These are phyloP conservation scores for Pycnonotus jocosus DNA, from an alignment of 2,113 vertebrate species.

Conservation along the genomic window DNA sequence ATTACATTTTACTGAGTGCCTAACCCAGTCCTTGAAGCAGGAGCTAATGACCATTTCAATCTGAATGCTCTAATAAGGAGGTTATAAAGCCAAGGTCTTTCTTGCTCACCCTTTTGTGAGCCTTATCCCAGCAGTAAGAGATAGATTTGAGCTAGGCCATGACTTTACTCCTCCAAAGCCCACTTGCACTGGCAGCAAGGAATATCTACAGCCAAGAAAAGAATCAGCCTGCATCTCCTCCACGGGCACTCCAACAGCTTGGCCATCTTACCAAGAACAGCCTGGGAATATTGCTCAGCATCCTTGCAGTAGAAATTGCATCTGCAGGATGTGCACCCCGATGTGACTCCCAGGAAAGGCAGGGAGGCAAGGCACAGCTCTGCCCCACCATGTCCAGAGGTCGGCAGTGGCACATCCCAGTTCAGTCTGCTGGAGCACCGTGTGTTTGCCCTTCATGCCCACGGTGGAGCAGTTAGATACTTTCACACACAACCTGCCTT, in stretches of 20 bases:
- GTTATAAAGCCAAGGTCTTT: neutral
- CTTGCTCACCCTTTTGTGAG: neutral
- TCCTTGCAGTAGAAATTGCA: neutral
- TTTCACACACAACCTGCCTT: neutral
- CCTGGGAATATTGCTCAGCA: neutral
- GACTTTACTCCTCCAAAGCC: neutral
- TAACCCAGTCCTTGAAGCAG: neutral
- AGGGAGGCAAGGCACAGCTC: neutral
- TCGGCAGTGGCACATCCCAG: neutral
- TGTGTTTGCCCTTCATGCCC: neutral
- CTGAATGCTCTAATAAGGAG: neutral
- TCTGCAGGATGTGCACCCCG: accelerated
- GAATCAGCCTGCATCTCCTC: neutral
- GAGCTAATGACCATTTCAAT: neutral
- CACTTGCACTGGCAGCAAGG: neutral
- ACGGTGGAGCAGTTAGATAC: accelerated
- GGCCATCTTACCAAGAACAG: neutral
- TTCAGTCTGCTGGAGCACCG: neutral
- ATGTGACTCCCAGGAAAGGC: neutral
- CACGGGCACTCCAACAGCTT: neutral
- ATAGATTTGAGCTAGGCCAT: neutral
- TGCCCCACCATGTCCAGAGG: neutral
- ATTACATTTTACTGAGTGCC: neutral
- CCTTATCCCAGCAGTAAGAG: neutral
- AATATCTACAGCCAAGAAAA: neutral